These are phyloP conservation scores for Kryptolebias ocellatus DNA, from an alignment of 2,797 vertebrate species.

Conservation along the genomic window DNA sequence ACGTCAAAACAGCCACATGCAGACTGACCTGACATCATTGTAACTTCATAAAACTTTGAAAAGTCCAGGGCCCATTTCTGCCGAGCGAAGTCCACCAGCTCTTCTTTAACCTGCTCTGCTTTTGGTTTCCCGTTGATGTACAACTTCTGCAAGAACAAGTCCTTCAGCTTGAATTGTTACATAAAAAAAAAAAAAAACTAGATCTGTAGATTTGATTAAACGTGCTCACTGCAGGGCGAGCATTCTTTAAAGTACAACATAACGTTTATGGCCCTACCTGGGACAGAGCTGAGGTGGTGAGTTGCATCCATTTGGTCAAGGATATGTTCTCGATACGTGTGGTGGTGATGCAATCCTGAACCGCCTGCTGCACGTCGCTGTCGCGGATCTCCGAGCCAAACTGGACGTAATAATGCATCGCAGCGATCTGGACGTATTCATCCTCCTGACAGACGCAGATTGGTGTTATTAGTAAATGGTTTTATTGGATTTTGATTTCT, in stretches of 20 bases:
- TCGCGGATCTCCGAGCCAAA: slow-evolving; percentile 74
- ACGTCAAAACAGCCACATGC: background rate
- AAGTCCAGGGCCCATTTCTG: slow-evolving; percentile 90
- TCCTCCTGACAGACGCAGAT: slow-evolving; percentile 83
- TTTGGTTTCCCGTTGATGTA: slow-evolving; percentile 71
- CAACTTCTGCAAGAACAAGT: slow-evolving; percentile 71
- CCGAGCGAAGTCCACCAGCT: slow-evolving; percentile 84
- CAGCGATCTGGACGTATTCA: slow-evolving; percentile 87
- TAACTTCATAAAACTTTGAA: slow-evolving; percentile 91
- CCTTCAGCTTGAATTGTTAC: background rate
- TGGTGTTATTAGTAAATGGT: background rate
- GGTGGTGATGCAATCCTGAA: slow-evolving; percentile 84
- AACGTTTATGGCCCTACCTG: slow-evolving; percentile 78
- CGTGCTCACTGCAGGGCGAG: too few species aligned
- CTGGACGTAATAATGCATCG: slow-evolving; percentile 86
- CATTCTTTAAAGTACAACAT: too few species aligned
- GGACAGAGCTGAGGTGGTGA: slow-evolving; percentile 79
- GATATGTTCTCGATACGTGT: slow-evolving; percentile 87
- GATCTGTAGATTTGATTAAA: background rate
- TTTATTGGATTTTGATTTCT: too few species aligned
- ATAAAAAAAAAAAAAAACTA: background rate
- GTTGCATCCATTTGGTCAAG: slow-evolving; percentile 85
- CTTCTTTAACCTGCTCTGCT: slow-evolving; percentile 78
- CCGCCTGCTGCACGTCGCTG: slow-evolving; percentile 78
- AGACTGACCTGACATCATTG: slow-evolving; percentile 86